Conservation (phyloP, 2,113 vertebrate species). For the Odocoileus virginianus region DNA sequence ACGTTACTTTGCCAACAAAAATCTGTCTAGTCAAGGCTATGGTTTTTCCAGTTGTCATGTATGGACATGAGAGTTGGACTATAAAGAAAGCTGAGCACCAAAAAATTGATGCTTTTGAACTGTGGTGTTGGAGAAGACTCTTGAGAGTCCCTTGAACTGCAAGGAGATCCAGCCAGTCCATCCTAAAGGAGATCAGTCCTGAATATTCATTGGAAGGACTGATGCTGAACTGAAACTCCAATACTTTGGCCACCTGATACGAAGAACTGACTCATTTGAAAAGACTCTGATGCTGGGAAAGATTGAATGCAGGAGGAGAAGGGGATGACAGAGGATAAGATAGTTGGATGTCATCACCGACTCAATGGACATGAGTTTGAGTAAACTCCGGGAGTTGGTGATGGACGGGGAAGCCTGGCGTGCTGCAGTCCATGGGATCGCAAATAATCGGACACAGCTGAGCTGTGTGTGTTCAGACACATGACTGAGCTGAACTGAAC, state of each 20-base stretch:
- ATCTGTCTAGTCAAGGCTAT: background rate
- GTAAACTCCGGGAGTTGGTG: background rate
- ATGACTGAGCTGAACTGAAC: background rate
- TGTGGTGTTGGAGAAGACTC: background rate
- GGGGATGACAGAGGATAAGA: background rate
- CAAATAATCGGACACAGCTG: fast-evolving
- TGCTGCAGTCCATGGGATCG: background rate
- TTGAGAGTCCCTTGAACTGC: background rate
- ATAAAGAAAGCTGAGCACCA: background rate
- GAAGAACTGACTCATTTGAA: background rate
- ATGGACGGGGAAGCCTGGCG: background rate
- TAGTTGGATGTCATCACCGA: background rate
- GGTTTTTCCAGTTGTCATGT: background rate
- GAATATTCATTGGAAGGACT: background rate
- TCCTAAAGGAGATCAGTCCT: background rate
- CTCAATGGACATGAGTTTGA: background rate
- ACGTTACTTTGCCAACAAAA: background rate
- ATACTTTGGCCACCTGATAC: background rate
- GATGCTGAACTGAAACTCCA: background rate
- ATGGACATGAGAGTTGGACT: background rate
- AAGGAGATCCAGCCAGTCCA: background rate
- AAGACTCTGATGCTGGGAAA: background rate
- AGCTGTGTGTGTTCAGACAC: background rate
- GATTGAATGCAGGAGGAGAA: background rate
- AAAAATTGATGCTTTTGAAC: background rate